Percentiles rank a stretch among this genome's conserved stretches.
Evolutionary conservation across 2,113 vertebrate species (phyloP).

Genomic region (Rhinopomastus cyanomelas): DNA sequence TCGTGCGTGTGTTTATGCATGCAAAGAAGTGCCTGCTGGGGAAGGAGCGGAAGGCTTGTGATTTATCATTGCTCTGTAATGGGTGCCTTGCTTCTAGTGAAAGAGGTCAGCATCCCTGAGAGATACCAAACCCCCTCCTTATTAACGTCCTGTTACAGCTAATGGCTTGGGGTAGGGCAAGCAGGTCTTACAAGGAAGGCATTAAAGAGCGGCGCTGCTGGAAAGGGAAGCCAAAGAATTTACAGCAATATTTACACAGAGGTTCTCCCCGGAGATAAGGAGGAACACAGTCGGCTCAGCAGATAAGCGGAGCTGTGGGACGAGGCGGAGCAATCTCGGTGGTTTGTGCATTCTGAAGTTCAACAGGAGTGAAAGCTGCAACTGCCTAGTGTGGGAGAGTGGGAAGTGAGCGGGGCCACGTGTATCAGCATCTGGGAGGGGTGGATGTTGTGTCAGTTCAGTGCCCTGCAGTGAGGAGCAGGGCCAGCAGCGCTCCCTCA

Average conservation of each 20-base stretch:
- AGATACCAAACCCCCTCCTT: slow-evolving; percentile 77
- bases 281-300: slow-evolving; percentile 43
- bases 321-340: not conserved
- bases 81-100: slow-evolving; percentile 72
- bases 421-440: not conserved
- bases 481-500: not conserved
- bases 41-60: slow-evolving; percentile 73
- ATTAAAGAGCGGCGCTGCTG: slow-evolving; percentile 67
- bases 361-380: not conserved
- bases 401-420: not conserved
- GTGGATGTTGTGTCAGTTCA: not conserved
- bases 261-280: slow-evolving; percentile 64
- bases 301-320: slow-evolving; percentile 58
- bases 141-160: slow-evolving; percentile 78
- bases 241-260: slow-evolving; percentile 66
- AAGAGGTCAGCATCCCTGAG: slow-evolving; percentile 72
- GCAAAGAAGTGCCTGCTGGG: slow-evolving; percentile 71
- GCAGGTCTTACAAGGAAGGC: slow-evolving; percentile 75
- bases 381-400: rapidly evolving
- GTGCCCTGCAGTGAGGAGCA: not conserved
- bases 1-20: slow-evolving; percentile 67
- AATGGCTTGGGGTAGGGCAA: slow-evolving; percentile 78
- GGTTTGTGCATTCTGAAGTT: slow-evolving; percentile 39
- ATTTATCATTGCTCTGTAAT: slow-evolving; percentile 78
- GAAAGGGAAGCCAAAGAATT: slow-evolving; percentile 71